Evolutionary conservation across 1,140 invertebrate species (phyloP).

Genomic region (Catajapyx aquilonaris): DNA sequence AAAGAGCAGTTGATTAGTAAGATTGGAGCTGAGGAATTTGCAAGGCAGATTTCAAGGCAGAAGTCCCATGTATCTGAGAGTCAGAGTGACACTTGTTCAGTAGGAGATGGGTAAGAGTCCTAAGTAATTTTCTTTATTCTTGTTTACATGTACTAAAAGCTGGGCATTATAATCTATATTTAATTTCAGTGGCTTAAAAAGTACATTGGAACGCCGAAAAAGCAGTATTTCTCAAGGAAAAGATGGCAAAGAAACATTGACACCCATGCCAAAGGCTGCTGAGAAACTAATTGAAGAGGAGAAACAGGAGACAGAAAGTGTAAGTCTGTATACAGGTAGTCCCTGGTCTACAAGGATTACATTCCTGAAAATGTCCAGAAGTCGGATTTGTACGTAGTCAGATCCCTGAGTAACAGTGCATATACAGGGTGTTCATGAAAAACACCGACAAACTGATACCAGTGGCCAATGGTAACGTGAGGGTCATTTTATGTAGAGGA

Average conservation of each 20-base stretch:
- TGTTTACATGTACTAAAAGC: no score
- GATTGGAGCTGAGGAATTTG: slow-evolving; percentile 31
- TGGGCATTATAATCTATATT: no score
- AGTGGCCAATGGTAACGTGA: no score
- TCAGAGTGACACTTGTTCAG: slow-evolving; percentile 10
- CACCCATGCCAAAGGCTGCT: slow-evolving; percentile 18
- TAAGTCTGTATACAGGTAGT: slow-evolving; percentile 23
- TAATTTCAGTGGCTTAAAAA: slow-evolving; percentile 7
- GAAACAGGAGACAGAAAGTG: slow-evolving; percentile 75
- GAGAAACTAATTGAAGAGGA: slow-evolving; percentile 71
- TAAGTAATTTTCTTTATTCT: no score
- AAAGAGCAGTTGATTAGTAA: slow-evolving; percentile 48
- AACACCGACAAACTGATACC: no score
- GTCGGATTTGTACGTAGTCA: slow-evolving; percentile 5
- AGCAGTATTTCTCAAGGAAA: slow-evolving; percentile 16
- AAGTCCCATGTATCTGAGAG: slow-evolving; percentile 11
- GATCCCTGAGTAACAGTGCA: slow-evolving; percentile 3
- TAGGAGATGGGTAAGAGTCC: slow-evolving; percentile 5
- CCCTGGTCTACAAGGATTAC: slow-evolving; percentile 3
- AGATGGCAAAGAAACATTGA: slow-evolving; percentile 19
- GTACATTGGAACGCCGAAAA: slow-evolving; percentile 19
- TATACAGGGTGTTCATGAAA: no score
- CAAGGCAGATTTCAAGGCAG: slow-evolving; percentile 14
- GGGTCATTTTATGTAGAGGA: no score
- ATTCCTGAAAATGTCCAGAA: slow-evolving; percentile 4